Base-by-base conservation (phyloP, 2,797 vertebrate species). In the Arnoldichthys spilopterus region DNA sequence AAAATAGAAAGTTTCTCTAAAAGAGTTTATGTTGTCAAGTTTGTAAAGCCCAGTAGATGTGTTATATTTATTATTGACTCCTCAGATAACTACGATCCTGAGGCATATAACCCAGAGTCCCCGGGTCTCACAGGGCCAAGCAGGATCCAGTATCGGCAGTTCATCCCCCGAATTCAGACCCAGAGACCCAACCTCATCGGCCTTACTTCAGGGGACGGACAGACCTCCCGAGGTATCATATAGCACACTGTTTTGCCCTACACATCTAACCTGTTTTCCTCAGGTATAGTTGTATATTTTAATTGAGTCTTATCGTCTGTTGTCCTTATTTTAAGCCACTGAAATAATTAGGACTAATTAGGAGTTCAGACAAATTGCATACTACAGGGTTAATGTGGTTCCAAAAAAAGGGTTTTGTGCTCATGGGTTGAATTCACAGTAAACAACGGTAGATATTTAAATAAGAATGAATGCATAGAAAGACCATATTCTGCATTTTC, bases 21-120 rank as follows among this genome's bases (percentile, higher is more conserved):
- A 53, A 20, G 1, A 20, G 1, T 53, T 2, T 53, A n/a, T n/a
- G 45, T 1, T 64, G 71, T 58, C 0, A 13, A 6, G 2, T 62
- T 30, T 62, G 3, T 59, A 1, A 16, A 59, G 2, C 1, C n/a
- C 15, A 9, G 13, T 74, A 54, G 59, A 43, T 78, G 82, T 71
- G 22, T 63, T 77, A 4, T 37, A 0, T 53, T 22, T 66, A 7
- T 76, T 68, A 59, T 74, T 85, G 87, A 88, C 83, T 28, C 32
- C 28, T 78, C 87, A 99, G 98, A 99, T 93, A 96, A 93, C 53
- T 99, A 97, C 75, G 98, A 99, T 89, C 96, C 96, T 74, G 98
- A 99, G 93, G 98, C 96, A 72, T 99, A 99, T 90, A 99, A 99
- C 91, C 98, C 98, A 20, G 98, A 99, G 93, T 96, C 98, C 72